Evolutionary conservation across 2,888 invertebrate genomes (phyloP), one percentile per base, ranked within the genome.

Genomic region (Plusia festucae): DNA sequence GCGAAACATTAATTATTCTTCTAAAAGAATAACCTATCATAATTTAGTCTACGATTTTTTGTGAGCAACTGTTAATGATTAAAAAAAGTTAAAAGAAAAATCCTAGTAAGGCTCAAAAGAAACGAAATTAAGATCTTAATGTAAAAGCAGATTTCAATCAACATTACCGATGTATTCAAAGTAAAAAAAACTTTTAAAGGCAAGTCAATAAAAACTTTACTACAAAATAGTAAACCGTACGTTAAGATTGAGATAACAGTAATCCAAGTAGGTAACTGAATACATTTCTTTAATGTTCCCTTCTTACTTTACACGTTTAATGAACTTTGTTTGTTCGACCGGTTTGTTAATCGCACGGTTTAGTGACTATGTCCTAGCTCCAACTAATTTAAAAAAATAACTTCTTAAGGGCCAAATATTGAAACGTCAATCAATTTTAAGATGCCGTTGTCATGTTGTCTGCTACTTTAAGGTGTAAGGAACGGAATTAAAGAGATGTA

Each of bases 201-300:
- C 66, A 53, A 78, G 77, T 84, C 82, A 85, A 87, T 84, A 84
- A 85, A 88, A 88, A 88, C 83, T 84, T 86, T 85, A 78, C 70
- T 86, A 87, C 85, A 85, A 84, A 89, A 89, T 85, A 82, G 84
- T 81, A 76, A 73, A 78, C 69, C 68, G 76, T 81, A 76, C 78
- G 82, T 85, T 70, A 73, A 73, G 79, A 83, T 84, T 84, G 79
- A 86, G 84, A 87, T 86, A 90, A 90, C 88, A 86, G 84, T 81
- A 85, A 85, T 66, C 65, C 77, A 81, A 84, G 82, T 81, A 81
- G 70, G 91, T 85, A 90, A 91, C 86, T 77, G 63, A 85, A 91
- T 81, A 85, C 86, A 78, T 76, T 72, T 72, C 84, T 87, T 89
- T 90, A 84, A 91, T 88, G 83, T 73, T 74, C 56, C 63, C 74